These are phyloP conservation scores for Drosophila malerkotliana DNA, from an alignment of 1,140 invertebrate genomes.

Conservation along the genomic window DNA sequence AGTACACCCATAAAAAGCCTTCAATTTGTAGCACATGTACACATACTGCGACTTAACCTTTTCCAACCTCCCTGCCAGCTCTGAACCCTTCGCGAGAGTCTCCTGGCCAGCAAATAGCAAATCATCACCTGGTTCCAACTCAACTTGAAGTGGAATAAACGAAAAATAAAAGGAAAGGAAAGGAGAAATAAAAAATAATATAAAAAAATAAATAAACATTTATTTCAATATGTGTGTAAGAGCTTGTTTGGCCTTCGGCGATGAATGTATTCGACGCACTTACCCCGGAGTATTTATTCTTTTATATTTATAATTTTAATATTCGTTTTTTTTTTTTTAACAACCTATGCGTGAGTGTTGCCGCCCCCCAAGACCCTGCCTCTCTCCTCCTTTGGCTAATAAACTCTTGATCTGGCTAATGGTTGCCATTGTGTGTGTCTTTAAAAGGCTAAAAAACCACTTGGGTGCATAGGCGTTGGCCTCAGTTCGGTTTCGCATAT, in stretches of 20 bases:
- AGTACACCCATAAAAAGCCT: slow-evolving; percentile 35
- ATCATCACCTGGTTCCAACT: slow-evolving; percentile 63
- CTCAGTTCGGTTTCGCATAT: slow-evolving; percentile 52
- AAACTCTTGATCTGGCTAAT: slow-evolving; percentile 58
- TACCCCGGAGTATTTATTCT: slow-evolving; percentile 33
- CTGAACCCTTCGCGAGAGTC: slow-evolving; percentile 14
- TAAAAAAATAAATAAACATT: slow-evolving; percentile 34
- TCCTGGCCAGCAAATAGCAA: slow-evolving; percentile 58
- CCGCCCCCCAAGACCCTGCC: slow-evolving; percentile 9
- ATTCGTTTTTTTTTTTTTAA: slow-evolving; percentile 29
- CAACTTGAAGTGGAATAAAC: slow-evolving; percentile 13
- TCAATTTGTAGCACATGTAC: slow-evolving; percentile 50
- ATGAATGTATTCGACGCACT: slow-evolving; percentile 51
- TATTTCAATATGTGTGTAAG: slow-evolving; percentile 47
- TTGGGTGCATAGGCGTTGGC: slow-evolving; percentile 46
- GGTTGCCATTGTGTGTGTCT: slow-evolving; percentile 46
- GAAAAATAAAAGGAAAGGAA: not conserved
- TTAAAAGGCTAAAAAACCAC: slow-evolving; percentile 10
- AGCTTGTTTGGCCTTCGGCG: slow-evolving; percentile 62
- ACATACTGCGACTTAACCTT: slow-evolving; percentile 51
- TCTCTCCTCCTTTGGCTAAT: slow-evolving; percentile 39
- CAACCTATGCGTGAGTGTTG: slow-evolving; percentile 48
- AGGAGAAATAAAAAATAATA: slow-evolving; percentile 9
- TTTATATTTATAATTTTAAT: slow-evolving; percentile 36
- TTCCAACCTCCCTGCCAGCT: slow-evolving; percentile 3